Evolutionary conservation across 2,888 invertebrate species (phyloP).

Genomic region (Leucoma salicis): DNA sequence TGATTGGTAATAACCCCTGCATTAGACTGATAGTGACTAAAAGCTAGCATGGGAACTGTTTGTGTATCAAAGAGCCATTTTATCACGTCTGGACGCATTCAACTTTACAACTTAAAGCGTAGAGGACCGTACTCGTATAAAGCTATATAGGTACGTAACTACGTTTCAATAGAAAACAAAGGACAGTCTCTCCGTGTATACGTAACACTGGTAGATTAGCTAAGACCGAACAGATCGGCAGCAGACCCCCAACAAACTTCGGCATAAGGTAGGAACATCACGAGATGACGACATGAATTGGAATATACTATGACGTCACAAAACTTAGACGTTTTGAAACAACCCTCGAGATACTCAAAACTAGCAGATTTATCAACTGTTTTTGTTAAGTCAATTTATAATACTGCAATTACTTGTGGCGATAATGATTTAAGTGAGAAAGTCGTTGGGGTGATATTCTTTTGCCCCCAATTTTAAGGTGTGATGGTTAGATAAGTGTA

Average conservation of each 20-base stretch:
- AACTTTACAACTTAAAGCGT: too few species aligned
- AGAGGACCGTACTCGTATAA: too few species aligned
- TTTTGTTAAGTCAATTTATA: constrained; percentile 34
- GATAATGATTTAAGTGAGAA: constrained; percentile 29
- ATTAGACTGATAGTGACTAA: constrained; percentile 52
- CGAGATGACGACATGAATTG: too few species aligned
- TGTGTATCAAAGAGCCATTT: constrained; percentile 14
- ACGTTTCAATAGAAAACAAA: too few species aligned
- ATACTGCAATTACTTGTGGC: constrained; percentile 32
- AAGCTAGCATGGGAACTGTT: constrained; percentile 44
- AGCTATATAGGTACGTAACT: too few species aligned
- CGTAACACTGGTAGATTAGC: too few species aligned
- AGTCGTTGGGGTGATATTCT: constrained; percentile 2
- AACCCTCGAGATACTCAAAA: too few species aligned
- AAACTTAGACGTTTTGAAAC: neutral
- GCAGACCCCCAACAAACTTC: too few species aligned
- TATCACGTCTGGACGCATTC: constrained; percentile 17
- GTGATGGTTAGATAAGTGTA: constrained; percentile 1
- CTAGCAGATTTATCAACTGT: constrained; percentile 54
- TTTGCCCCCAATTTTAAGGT: constrained; percentile 3
- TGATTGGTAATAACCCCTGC: constrained; percentile 44
- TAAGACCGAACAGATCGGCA: too few species aligned
- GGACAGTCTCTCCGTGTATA: too few species aligned
- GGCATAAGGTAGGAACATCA: too few species aligned
- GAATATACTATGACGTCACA: too few species aligned